Percentiles rank a stretch among this genome's conserved stretches.
phyloP scores from a whole-genome alignment of 2,113 vertebrate genomes.

The Platichthys stellatus region DNA sequence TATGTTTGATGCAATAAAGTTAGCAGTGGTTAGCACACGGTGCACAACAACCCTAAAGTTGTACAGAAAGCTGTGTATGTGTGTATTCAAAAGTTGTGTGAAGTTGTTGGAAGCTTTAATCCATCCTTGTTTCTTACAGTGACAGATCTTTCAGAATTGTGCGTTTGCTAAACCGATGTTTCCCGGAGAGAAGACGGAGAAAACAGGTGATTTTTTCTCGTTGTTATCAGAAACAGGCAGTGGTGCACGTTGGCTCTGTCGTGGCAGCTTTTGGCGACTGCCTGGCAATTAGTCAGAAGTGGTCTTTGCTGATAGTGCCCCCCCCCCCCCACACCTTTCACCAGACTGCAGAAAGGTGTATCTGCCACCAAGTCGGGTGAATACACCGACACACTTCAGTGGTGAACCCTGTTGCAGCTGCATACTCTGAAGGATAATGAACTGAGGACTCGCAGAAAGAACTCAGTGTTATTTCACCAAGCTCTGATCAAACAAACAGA shows the following conservation, averaged over 20 bases:
- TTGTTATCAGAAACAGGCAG: background rate
- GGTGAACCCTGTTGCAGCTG: background rate
- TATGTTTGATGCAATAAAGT: no score
- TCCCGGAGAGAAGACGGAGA: background rate
- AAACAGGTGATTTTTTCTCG: background rate
- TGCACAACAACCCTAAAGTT: no score
- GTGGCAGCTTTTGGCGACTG: background rate
- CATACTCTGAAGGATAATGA: background rate
- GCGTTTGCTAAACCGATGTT: background rate
- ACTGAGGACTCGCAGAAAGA: background rate
- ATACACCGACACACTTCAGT: background rate
- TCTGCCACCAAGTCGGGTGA: background rate
- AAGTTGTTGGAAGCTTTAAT: background rate
- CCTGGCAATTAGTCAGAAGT: background rate
- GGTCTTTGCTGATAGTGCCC: background rate
- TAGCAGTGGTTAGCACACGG: no score
- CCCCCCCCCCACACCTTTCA: no score
- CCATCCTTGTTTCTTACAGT: background rate
- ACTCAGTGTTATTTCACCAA: background rate
- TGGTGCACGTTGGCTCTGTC: background rate
- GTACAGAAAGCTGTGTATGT: no score
- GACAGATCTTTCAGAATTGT: background rate
- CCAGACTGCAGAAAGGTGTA: background rate
- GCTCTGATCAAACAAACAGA: background rate
- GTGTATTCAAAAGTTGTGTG: no score